Base-by-base conservation (phyloP, 2,888 invertebrate genomes). In the Phyllotreta striolata region DNA sequence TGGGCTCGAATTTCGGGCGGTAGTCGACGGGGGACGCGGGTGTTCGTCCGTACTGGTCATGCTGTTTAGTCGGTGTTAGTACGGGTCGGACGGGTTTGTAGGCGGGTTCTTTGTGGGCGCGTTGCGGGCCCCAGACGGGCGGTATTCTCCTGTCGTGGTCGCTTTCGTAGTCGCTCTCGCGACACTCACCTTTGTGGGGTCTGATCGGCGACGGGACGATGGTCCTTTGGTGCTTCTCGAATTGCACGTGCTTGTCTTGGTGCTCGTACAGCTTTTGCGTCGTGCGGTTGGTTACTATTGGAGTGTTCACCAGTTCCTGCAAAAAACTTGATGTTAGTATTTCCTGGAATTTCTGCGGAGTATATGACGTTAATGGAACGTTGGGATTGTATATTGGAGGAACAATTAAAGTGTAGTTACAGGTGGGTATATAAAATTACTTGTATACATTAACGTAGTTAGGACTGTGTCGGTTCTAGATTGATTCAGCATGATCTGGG, bases 111-210 rank as follows among this genome's bases (percentile, higher is more conserved):
- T 82, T 80, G 67, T 85, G 85, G 34, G 87, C 84, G 43, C 82
- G 80, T 67, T 85, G 85, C 34, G 87, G 84, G 43, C 85, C 83
- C 85, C 89, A 89, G 7, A 86, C 81, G 1, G 88, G 84, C 61
- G 85, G 85, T 74, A 88, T 87, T 69, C 85, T 84, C 61, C 86
- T 85, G 65, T 89, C 89, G 67, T 88, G 86, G 75, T 91, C 90
- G 74, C 89, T 90, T 80, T 89, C 89, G 75, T 89, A 89, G 76
- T 90, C 90, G 74, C 88, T 90, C 77, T 87, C 88, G 56, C 84
- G 83, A 78, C 87, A 87, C 80, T 88, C 88, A 70, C 87, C 84
- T 78, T 86, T 88, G 13, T 86, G 80, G 77, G 89, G 90, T 80
- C 86, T 89, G 87, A 87, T 60, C 89, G 89, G 79, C 86, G 87